Evolutionary conservation across 2,888 invertebrate species (phyloP).

Genomic region (Endomychus coccineus): DNA sequence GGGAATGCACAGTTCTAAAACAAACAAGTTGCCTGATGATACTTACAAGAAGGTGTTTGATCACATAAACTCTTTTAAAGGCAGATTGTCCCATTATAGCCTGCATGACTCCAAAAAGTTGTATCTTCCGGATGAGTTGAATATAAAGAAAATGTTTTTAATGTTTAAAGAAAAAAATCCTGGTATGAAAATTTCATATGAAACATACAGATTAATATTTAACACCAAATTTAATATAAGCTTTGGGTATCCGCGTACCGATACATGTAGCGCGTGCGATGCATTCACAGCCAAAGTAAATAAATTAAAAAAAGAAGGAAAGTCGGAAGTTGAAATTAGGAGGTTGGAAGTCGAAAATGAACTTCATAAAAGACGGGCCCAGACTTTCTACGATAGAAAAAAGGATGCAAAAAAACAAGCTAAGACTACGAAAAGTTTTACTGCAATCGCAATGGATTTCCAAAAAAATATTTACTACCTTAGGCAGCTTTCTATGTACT

Average conservation of each 20-base stretch:
- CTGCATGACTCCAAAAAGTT: slow-evolving; percentile 14
- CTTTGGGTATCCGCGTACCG: slow-evolving; percentile 17
- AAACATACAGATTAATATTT: slow-evolving; percentile 17
- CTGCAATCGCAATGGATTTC: slow-evolving; percentile 16
- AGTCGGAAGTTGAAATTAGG: neutral
- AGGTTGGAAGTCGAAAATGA: slow-evolving; percentile 4
- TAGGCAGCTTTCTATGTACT: slow-evolving; percentile 22
- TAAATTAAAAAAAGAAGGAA: slow-evolving; percentile 5
- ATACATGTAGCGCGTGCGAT: slow-evolving; percentile 16
- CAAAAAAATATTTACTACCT: slow-evolving; percentile 23
- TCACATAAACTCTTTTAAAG: slow-evolving; percentile 16
- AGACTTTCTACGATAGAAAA: slow-evolving; percentile 5
- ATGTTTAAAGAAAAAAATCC: slow-evolving; percentile 13
- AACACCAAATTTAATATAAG: slow-evolving; percentile 17
- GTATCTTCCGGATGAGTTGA: slow-evolving; percentile 18
- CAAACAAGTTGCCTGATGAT: slow-evolving; percentile 13
- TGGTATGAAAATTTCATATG: slow-evolving; percentile 14
- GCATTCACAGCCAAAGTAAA: slow-evolving; percentile 8
- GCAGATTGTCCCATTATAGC: slow-evolving; percentile 17
- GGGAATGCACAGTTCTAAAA: slow-evolving; percentile 15
- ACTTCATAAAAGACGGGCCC: slow-evolving; percentile 7
- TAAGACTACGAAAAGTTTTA: slow-evolving; percentile 1
- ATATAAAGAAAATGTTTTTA: slow-evolving; percentile 15
- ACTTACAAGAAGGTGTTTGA: slow-evolving; percentile 8
- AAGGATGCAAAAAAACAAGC: slow-evolving; percentile 4